A percentile compares a stretch with the other conserved stretches of the same genome.
Evolutionary conservation across 2,797 vertebrate genomes (phyloP).

Genomic region (Myotis pilosus): DNA sequence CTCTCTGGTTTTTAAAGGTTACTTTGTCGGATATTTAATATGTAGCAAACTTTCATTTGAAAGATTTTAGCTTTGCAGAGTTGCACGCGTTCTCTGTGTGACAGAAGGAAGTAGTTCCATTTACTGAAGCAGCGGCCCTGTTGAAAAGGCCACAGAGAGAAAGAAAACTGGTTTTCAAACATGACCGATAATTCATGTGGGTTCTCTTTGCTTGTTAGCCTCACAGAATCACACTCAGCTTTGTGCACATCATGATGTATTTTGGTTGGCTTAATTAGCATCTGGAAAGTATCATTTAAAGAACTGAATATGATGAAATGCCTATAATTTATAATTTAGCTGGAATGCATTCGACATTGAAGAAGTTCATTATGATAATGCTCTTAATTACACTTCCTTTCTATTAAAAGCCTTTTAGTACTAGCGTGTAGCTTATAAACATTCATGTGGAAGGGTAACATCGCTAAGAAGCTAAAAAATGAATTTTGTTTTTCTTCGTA

Average conservation of each 20-base stretch:
- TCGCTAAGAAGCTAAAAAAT: slow-evolving; percentile 60
- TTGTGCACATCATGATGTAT: not conserved
- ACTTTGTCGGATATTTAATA: not conserved
- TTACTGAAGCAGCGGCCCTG: slow-evolving; percentile 9
- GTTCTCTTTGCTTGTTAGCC: slow-evolving; percentile 13
- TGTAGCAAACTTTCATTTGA: not conserved
- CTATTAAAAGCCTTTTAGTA: slow-evolving; percentile 66
- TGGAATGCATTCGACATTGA: slow-evolving; percentile 51
- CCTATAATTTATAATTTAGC: slow-evolving; percentile 65
- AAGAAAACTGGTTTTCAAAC: slow-evolving; percentile 58
- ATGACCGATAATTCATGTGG: not conserved
- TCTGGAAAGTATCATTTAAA: slow-evolving; percentile 72
- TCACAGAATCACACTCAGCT: not conserved
- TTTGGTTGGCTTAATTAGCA: slow-evolving; percentile 73
- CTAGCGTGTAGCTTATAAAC: not conserved
- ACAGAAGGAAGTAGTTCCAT: slow-evolving; percentile 55
- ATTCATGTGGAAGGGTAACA: slow-evolving; percentile 40
- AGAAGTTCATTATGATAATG: slow-evolving; percentile 62
- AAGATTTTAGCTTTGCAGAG: slow-evolving; percentile 10
- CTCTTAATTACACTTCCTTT: slow-evolving; percentile 66
- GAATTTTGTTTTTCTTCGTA: slow-evolving; percentile 82
- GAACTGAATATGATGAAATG: slow-evolving; percentile 60
- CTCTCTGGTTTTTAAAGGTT: slow-evolving; percentile 21
- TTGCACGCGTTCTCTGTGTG: slow-evolving; percentile 3
- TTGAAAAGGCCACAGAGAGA: slow-evolving; percentile 69